Base-by-base conservation (phyloP, 2,113 vertebrate genomes). In the Limnothrissa miodon region DNA sequence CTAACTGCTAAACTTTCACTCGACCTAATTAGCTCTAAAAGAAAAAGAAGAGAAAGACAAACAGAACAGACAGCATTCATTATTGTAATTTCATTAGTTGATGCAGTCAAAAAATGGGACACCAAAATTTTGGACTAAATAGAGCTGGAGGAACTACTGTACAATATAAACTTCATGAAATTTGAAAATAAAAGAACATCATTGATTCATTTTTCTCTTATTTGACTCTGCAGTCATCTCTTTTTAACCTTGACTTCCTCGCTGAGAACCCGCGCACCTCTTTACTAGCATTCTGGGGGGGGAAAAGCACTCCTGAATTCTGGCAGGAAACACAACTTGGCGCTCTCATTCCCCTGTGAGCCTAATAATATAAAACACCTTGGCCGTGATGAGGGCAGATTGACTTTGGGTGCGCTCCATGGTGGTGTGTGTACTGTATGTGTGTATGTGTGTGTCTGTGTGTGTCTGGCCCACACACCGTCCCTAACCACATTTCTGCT, bases 21-120 rank as follows among this genome's bases (percentile, higher is more conserved):
- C 78, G 84, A 86, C 86, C 86, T 81, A 85, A 82, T 84, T 84
- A 82, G 78, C 59, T 39, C 13, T 9, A 45, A 82, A 74, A 81
- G 62, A 80, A 80, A 83, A 56, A 74, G 53, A 21, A 33, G 15
- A 36, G 33, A 74, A 36, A 33, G 29, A 74, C 0, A 74, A 36
- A 36, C 53, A 87, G 79, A 78, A 44, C 21, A 56, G n/a, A 78
- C 66, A 25, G 59, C 79, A 21, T 85, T 87, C 83, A 80, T 85
- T 85, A 87, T 81, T 84, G 59, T 62, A 33, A 78, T 82, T 83
- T 78, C 25, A 23, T 21, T 23, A n/a, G n/a, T 62, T 11, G 59
- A 80, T 29, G 42, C 44, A 46, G 29, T 6, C 1, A 33, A 51
- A 46, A 80, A 29, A 48, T 23, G 4, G 51, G 39, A 23, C 15